Evolutionary conservation across 1,140 invertebrate species (phyloP).

Genomic region (Muscidifurax raptorellus): DNA sequence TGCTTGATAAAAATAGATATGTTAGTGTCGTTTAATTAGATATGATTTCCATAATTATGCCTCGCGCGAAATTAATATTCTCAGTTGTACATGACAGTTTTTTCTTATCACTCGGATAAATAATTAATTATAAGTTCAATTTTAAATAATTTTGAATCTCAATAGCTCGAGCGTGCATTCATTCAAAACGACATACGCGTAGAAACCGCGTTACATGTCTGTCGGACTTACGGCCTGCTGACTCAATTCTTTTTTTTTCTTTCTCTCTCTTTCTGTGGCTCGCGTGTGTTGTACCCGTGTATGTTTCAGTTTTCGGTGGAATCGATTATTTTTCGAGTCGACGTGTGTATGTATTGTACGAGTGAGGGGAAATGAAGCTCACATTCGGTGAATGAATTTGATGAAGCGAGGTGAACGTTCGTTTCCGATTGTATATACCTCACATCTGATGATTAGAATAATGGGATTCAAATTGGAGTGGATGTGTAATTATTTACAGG

Average conservation of each 20-base stretch:
- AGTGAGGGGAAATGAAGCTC: conserved; percentile 5
- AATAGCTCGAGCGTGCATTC: too few relatives aligned
- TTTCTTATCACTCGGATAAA: too few relatives aligned
- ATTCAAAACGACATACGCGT: too few relatives aligned
- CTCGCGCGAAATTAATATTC: too few relatives aligned
- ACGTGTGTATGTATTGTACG: too few relatives aligned
- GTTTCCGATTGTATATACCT: not conserved
- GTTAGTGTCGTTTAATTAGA: too few relatives aligned
- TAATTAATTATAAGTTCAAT: too few relatives aligned
- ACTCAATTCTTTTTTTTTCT: not conserved
- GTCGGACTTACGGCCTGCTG: not conserved
- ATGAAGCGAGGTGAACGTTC: not conserved
- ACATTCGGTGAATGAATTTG: not conserved
- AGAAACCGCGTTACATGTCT: too few relatives aligned
- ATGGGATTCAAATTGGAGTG: not conserved
- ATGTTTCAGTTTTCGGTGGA: conserved; percentile 1
- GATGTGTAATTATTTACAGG: not conserved
- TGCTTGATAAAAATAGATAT: too few relatives aligned
- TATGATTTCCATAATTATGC: too few relatives aligned
- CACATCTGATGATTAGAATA: not conserved
- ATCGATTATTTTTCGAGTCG: not conserved
- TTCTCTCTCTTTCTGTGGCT: not conserved
- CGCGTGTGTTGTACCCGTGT: not conserved
- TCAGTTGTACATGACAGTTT: too few relatives aligned
- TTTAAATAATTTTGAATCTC: too few relatives aligned